These are phyloP conservation scores for Noctua fimbriata DNA, from an alignment of 2,888 invertebrate species.

Conservation along the genomic window DNA sequence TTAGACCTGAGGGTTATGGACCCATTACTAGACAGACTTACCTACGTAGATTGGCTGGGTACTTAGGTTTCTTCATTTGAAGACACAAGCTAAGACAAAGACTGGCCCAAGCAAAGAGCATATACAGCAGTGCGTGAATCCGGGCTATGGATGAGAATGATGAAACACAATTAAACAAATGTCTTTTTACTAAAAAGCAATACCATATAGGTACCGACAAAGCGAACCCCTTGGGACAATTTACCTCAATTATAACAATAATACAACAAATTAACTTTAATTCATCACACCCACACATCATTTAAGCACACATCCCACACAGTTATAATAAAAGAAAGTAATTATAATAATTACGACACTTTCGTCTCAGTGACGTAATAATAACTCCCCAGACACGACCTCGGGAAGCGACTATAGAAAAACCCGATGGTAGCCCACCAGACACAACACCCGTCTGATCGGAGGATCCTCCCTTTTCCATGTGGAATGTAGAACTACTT, in stretches of 20 bases:
- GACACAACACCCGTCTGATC: not conserved
- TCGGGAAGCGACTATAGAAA: not conserved
- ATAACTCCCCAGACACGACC: not conserved
- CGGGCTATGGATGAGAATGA: too few relatives aligned
- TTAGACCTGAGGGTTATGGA: too few relatives aligned
- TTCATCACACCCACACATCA: conserved; percentile 8
- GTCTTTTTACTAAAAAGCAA: not conserved
- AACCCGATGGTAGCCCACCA: not conserved
- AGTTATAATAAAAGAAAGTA: conserved; percentile 46
- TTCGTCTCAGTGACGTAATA: conserved; percentile 51
- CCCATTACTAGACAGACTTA: too few relatives aligned
- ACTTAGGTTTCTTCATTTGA: too few relatives aligned
- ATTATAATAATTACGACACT: conserved; percentile 62
- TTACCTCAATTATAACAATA: conserved; percentile 26
- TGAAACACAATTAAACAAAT: not conserved
- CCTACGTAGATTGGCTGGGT: too few relatives aligned
- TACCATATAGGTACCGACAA: not conserved
- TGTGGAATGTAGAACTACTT: not conserved
- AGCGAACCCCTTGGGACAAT: not conserved
- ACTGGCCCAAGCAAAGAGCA: too few relatives aligned
- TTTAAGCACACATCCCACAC: conserved; percentile 36
- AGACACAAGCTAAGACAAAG: too few relatives aligned
- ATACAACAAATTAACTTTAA: conserved; percentile 17
- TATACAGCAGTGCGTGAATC: too few relatives aligned
- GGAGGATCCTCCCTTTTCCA: not conserved